Conservation (phyloP, 2,888 invertebrate genomes). For the Lacanobia wlatinum region DNA sequence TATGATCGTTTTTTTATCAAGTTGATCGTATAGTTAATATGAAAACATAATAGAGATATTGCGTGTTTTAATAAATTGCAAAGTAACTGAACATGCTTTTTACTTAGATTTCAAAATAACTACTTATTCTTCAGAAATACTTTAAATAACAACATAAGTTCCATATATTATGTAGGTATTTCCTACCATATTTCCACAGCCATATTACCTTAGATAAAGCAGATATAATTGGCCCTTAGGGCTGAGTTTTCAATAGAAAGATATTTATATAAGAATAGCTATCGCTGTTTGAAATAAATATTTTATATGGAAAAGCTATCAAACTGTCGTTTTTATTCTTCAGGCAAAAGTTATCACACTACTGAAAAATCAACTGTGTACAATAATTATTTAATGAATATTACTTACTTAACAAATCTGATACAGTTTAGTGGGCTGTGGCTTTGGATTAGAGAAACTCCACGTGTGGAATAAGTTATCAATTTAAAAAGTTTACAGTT, state of each 20-base stretch:
- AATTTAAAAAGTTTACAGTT: no score
- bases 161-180: not conserved
- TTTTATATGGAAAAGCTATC: no score
- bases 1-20: not conserved
- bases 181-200: not conserved
- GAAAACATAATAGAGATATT: no score
- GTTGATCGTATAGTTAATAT: not conserved
- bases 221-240: not conserved
- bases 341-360: no score
- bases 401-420: no score
- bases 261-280: not conserved
- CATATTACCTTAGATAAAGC: not conserved
- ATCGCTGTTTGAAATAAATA: not conserved
- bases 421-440: no score
- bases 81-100: not conserved
- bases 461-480: no score
- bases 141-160: not conserved
- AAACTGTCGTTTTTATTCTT: no score
- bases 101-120: no score
- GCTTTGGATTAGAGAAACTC: no score
- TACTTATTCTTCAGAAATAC: not conserved
- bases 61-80: not conserved
- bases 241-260: not conserved
- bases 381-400: no score
- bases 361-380: no score